phyloP scores from a whole-genome alignment of 1,140 invertebrate species.

The Hypothenemus hampei region DNA sequence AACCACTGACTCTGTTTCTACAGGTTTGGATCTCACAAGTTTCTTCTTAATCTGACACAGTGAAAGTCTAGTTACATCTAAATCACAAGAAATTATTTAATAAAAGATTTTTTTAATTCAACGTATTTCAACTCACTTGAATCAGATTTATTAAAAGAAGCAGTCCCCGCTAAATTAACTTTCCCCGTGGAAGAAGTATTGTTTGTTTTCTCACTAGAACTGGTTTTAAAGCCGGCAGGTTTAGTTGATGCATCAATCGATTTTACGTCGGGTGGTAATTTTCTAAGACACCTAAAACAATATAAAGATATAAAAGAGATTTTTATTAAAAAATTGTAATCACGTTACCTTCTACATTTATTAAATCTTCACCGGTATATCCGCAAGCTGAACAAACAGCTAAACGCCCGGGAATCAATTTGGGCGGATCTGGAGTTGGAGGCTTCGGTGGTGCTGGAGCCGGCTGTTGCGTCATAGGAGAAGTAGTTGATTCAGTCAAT shows the following conservation, averaged over 20 bases:
- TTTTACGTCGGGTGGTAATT: conserved; percentile 52
- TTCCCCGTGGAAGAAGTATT: conserved; percentile 6
- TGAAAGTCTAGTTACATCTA: too few species aligned
- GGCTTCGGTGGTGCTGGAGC: conserved; percentile 21
- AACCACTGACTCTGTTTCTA: conserved; percentile 58
- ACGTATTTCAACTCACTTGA: too few species aligned
- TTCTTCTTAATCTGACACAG: too few species aligned
- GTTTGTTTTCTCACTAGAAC: not conserved
- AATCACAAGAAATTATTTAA: too few species aligned
- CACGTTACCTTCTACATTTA: conserved; percentile 54
- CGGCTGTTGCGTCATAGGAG: not conserved
- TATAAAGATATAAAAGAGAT: not conserved
- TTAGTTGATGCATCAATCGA: conserved; percentile 37
- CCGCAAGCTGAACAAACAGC: conserved; percentile 69
- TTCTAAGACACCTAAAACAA: conserved; percentile 46
- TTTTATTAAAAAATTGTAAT: not conserved
- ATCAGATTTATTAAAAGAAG: too few species aligned
- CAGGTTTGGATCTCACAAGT: conserved; percentile 34
- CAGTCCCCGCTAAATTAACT: too few species aligned
- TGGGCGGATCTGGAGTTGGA: conserved; percentile 44
- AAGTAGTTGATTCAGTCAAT: not conserved
- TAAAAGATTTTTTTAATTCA: too few species aligned
- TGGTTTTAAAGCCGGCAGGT: not conserved
- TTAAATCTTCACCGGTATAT: conserved; percentile 64
- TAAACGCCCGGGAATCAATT: conserved; percentile 60